Conservation (phyloP, 2,888 invertebrate genomes). For the Zonitis immaculata region DNA sequence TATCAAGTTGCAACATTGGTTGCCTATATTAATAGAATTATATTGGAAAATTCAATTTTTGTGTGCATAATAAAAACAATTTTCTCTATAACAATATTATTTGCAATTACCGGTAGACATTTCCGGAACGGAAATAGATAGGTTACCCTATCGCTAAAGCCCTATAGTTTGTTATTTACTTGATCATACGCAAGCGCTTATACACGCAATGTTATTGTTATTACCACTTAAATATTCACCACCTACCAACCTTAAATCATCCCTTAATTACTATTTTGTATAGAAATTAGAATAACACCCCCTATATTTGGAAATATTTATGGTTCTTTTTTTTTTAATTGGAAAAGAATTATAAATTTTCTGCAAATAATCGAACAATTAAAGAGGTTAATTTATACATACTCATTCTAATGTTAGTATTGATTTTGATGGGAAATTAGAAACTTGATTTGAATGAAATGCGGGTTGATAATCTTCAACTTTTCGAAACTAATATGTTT, state of each 20-base stretch:
- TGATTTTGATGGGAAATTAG: conserved; percentile 40
- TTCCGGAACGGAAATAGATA: conserved; percentile 47
- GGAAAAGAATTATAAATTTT: too few relatives aligned
- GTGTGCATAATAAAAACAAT: conserved; percentile 18
- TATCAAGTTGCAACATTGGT: conserved; percentile 30
- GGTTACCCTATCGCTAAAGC: conserved; percentile 28
- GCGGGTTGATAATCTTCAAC: conserved; percentile 27
- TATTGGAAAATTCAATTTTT: conserved; percentile 13
- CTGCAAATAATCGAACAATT: too few relatives aligned
- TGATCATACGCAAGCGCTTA: conserved; percentile 31
- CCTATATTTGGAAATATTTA: background rate
- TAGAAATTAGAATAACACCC: background rate
- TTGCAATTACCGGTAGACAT: conserved; percentile 49
- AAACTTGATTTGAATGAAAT: conserved; percentile 36
- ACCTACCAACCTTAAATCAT: background rate
- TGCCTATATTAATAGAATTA: conserved; percentile 21
- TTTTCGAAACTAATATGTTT: conserved; percentile 7
- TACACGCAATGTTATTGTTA: conserved; percentile 29
- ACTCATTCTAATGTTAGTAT: conserved; percentile 30
- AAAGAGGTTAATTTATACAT: conserved; percentile 38
- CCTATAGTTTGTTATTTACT: conserved; percentile 3
- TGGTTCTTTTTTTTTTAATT: too few relatives aligned
- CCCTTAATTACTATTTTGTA: background rate
- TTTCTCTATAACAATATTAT: conserved; percentile 45
- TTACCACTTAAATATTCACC: conserved; percentile 17